These are phyloP conservation scores for Desmophyllum pertusum DNA, from an alignment of 92 coral and sea anemone genomes.

Conservation along the genomic window DNA sequence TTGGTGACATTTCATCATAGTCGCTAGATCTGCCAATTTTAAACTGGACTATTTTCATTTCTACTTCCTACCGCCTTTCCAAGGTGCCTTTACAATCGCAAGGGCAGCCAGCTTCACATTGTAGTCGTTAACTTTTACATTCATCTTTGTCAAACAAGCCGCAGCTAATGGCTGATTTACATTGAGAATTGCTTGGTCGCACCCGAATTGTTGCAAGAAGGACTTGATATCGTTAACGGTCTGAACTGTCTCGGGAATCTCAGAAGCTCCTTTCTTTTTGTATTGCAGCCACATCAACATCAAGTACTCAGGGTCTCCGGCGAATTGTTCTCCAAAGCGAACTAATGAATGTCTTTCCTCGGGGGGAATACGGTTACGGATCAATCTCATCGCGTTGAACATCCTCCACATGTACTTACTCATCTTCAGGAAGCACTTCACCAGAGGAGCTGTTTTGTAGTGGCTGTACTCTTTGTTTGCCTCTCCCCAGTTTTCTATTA, in stretches of 20 bases:
- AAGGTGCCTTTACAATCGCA: neutral
- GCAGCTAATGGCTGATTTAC: neutral
- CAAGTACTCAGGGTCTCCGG: constrained; percentile 30
- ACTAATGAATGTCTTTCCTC: constrained; percentile 6
- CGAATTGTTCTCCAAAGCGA: neutral
- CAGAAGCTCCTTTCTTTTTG: constrained; percentile 3
- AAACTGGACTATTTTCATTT: too few species aligned
- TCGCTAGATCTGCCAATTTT: too few species aligned
- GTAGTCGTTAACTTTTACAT: constrained; percentile 48
- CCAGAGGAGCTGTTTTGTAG: constrained; percentile 9
- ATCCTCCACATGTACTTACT: constrained; percentile 63
- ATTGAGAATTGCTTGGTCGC: constrained; percentile 2
- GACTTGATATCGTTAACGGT: neutral
- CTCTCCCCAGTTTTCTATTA: constrained; percentile 69
- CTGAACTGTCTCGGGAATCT: constrained; percentile 8
- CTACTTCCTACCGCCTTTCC: too few species aligned
- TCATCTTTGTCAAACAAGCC: constrained; percentile 35
- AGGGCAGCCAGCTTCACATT: constrained; percentile 30
- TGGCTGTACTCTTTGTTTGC: constrained; percentile 49
- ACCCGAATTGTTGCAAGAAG: constrained; percentile 46
- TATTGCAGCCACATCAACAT: constrained; percentile 33
- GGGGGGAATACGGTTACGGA: constrained; percentile 10
- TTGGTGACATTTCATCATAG: too few species aligned
- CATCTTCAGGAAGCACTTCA: constrained; percentile 55
- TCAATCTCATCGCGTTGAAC: constrained; percentile 49